A percentile compares a stretch with the other conserved stretches of the same genome.
These are phyloP conservation scores for Chorisops tibialis DNA, from an alignment of 2,888 invertebrate species.

Conservation along the genomic window DNA sequence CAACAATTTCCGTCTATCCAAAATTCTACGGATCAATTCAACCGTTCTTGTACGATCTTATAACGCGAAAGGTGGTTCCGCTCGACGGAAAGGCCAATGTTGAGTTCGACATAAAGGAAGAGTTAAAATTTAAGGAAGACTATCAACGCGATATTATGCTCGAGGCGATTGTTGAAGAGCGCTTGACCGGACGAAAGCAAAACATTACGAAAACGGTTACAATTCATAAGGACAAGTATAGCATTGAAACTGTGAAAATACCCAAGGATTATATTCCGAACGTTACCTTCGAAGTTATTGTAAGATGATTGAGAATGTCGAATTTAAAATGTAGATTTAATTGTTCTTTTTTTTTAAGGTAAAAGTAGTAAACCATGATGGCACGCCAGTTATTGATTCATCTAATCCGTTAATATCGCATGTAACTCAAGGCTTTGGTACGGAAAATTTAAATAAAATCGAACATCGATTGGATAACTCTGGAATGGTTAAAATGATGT, in stretches of 20 bases:
- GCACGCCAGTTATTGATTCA: conserved; percentile 60
- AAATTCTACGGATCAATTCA: conserved; percentile 59
- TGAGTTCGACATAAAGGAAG: conserved; percentile 73
- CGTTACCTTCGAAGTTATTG: conserved; percentile 61
- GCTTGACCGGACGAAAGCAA: conserved; percentile 75
- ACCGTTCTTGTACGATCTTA: conserved; percentile 49
- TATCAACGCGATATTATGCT: conserved; percentile 78
- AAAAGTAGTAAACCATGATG: conserved; percentile 71
- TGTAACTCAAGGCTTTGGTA: conserved; percentile 47
- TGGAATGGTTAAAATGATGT: conserved; percentile 48
- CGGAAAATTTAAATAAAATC: conserved; percentile 48
- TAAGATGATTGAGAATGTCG: conserved; percentile 32
- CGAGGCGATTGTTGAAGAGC: conserved; percentile 89
- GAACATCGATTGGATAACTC: conserved; percentile 43
- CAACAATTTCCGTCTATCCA: conserved; percentile 80
- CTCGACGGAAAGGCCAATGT: conserved; percentile 65
- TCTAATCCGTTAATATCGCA: conserved; percentile 56
- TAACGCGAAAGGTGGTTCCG: conserved; percentile 68
- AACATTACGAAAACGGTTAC: conserved; percentile 75
- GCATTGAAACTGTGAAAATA: conserved; percentile 75
- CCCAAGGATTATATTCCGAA: conserved; percentile 92
- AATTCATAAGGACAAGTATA: conserved; percentile 74
- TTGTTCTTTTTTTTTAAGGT: conserved; percentile 50
- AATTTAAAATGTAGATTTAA: neutral
- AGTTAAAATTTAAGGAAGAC: conserved; percentile 74